Conservation (phyloP, 2,888 invertebrate genomes). For the Eilema depressum region DNA sequence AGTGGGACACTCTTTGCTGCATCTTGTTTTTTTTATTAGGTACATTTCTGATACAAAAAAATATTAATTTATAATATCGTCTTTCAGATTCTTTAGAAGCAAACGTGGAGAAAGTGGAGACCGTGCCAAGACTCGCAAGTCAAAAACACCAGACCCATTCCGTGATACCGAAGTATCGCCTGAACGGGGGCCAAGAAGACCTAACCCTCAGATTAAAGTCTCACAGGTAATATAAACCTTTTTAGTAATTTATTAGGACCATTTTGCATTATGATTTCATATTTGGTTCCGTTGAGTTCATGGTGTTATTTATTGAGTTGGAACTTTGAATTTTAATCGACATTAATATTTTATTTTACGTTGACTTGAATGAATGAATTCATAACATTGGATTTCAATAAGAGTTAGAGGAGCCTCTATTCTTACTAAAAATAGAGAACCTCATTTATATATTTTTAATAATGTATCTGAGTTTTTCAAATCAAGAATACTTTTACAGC, state of each 20-base stretch:
- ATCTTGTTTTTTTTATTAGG: too few species aligned
- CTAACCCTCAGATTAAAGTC: constrained; percentile 83
- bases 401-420: not conserved
- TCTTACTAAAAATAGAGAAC: not conserved
- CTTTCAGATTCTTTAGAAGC: constrained; percentile 92
- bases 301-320: not conserved
- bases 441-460: too few species aligned
- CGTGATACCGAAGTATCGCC: constrained; percentile 82
- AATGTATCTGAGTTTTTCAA: too few species aligned
- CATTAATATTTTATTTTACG: not conserved
- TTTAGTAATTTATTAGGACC: not conserved
- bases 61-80: not conserved
- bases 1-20: too few species aligned
- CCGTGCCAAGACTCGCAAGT: constrained; percentile 88
- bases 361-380: too few species aligned
- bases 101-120: constrained; percentile 92
- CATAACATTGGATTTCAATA: not conserved
- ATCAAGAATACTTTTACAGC: too few species aligned
- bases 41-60: too few species aligned
- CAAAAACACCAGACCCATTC: constrained; percentile 90
- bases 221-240: constrained; percentile 76
- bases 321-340: not conserved
- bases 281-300: constrained; percentile 23
- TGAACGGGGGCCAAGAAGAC: constrained; percentile 67
- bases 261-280: constrained; percentile 29